These are phyloP conservation scores for Diplazon laetatorius DNA, from an alignment of 2,888 invertebrate species.

Conservation along the genomic window DNA sequence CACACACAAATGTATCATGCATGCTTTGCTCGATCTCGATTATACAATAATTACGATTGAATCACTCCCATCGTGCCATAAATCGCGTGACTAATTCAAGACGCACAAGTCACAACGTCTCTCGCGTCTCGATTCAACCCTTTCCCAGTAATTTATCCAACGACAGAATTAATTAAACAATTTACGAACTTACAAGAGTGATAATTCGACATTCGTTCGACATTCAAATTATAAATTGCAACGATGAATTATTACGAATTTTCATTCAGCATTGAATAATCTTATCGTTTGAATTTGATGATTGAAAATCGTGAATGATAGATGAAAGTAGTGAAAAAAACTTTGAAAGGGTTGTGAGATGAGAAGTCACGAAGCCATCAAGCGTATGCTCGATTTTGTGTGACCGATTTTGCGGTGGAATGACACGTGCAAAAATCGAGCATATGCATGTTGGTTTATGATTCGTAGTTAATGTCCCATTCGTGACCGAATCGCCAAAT, in stretches of 20 bases:
- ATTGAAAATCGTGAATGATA: neutral
- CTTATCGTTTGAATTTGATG: no score
- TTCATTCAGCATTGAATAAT: no score
- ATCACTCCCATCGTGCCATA: slow-evolving; percentile 29
- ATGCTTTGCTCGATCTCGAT: slow-evolving; percentile 60
- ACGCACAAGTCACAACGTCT: slow-evolving; percentile 41
- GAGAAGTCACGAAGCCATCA: neutral
- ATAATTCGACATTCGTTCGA: no score
- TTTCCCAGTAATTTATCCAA: neutral
- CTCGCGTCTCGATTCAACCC: no score
- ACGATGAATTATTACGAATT: no score
- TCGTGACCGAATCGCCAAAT: slow-evolving; percentile 5
- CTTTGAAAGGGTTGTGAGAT: neutral
- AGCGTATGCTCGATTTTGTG: neutral
- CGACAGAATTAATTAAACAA: no score
- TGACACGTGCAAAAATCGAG: slow-evolving; percentile 16
- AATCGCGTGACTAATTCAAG: slow-evolving; percentile 36
- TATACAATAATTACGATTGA: slow-evolving; percentile 49
- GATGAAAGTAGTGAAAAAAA: neutral
- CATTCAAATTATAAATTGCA: no score
- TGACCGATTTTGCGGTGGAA: slow-evolving; percentile 9
- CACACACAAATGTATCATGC: slow-evolving; percentile 41
- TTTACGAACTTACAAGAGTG: no score
- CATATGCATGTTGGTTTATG: slow-evolving; percentile 2
- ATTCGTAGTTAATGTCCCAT: slow-evolving; percentile 13